A percentile compares a stretch with the other conserved stretches of the same genome.
Conservation (phyloP, 2,888 invertebrate species). For the Bembecia ichneumoniformis region DNA sequence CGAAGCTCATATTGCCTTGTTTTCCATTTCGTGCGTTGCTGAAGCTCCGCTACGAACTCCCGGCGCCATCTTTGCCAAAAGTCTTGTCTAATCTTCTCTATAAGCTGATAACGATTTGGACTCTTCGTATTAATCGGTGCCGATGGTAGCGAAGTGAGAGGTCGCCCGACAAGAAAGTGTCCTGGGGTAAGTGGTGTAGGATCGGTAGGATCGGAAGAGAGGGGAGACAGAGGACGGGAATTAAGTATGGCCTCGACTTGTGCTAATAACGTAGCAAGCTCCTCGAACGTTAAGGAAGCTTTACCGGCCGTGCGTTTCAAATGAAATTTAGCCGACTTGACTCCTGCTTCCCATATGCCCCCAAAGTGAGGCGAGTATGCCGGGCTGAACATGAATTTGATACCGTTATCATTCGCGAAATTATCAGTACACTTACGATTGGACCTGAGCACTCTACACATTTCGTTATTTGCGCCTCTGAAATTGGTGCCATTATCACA, state of each 20-base stretch:
- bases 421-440: too few species aligned
- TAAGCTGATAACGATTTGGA: background rate
- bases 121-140: background rate
- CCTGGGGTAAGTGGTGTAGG: conserved; percentile 6
- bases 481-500: too few species aligned
- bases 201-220: conserved; percentile 1
- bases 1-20: too few species aligned
- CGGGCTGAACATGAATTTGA: too few species aligned
- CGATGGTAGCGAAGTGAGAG: conserved; percentile 10
- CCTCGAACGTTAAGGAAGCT: conserved; percentile 8
- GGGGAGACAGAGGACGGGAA: background rate
- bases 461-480: too few species aligned
- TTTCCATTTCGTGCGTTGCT: too few species aligned
- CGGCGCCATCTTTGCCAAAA: conserved; percentile 6
- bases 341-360: too few species aligned
- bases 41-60: too few species aligned
- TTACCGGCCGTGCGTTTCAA: conserved; percentile 2
- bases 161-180: conserved; percentile 11
- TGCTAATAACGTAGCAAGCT: background rate
- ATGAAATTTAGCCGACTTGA: conserved; percentile 13
- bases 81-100: conserved; percentile 1
- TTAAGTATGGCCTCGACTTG: background rate
- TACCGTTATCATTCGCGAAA: too few species aligned
- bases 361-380: too few species aligned
- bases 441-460: too few species aligned